A percentile compares a stretch with the other conserved stretches of the same genome.
Conservation (phyloP, 37 sponge, comb jelly and placozoan species). For the Spongilla lacustris region DNA sequence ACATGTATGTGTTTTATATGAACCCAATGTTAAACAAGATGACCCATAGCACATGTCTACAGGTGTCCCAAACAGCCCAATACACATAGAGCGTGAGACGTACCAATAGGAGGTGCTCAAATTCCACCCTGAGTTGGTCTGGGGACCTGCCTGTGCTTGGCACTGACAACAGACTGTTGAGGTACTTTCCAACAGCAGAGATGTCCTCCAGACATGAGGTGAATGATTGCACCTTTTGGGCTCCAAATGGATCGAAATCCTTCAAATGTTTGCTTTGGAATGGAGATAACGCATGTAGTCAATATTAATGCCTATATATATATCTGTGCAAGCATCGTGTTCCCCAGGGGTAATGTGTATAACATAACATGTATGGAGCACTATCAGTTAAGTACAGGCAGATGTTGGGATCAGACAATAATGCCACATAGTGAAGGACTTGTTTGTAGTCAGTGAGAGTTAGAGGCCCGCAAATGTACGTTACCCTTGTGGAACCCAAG, state of each 20-base stretch:
- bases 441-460: no score
- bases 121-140: constrained; percentile 19
- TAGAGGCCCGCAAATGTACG: no score
- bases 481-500: no score
- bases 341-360: no score
- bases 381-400: no score
- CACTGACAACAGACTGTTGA: constrained; percentile 9
- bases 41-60: no score
- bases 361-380: no score
- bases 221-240: constrained; percentile 76
- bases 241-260: constrained; percentile 84
- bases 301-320: background rate
- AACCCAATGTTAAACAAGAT: no score
- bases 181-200: constrained; percentile 12
- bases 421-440: no score
- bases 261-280: constrained; percentile 50
- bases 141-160: background rate
- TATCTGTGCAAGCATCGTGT: no score
- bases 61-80: background rate
- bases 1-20: no score
- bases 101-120: constrained; percentile 76
- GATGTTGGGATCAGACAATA: no score
- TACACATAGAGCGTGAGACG: background rate
- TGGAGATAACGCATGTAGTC: background rate
- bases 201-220: constrained; percentile 31